phyloP scores from a whole-genome alignment of 2,113 vertebrate genomes.

The Serinus canaria region DNA sequence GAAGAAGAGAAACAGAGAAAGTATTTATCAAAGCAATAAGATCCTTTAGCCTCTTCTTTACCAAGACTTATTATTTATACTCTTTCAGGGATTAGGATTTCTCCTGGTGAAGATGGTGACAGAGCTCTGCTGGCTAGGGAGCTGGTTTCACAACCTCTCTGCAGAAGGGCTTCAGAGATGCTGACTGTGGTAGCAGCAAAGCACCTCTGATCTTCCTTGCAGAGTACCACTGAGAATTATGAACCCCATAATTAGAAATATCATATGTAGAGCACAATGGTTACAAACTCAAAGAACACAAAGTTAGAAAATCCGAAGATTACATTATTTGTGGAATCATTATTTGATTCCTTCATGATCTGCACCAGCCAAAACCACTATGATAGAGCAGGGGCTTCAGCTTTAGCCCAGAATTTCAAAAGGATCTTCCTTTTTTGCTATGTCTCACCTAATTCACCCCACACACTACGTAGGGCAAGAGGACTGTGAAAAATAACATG shows the following conservation, averaged over 20 bases:
- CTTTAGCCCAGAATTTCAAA: neutral
- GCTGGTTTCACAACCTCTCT: conserved; percentile 9
- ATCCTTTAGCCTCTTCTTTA: neutral
- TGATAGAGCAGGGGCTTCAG: neutral
- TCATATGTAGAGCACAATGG: neutral
- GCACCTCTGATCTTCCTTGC: conserved; percentile 37
- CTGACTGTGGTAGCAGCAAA: neutral
- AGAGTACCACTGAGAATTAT: conserved; percentile 20
- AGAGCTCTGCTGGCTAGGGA: neutral
- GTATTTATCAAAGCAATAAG: neutral
- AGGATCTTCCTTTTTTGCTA: neutral
- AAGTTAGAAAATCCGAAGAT: neutral
- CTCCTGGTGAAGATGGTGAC: neutral
- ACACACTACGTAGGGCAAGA: neutral
- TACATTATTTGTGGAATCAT: neutral
- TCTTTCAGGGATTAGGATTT: neutral
- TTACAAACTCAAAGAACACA: neutral
- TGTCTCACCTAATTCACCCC: neutral
- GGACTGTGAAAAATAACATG: neutral
- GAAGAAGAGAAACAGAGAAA: neutral
- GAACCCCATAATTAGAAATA: conserved; percentile 49
- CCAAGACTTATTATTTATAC: neutral
- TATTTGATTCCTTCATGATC: neutral
- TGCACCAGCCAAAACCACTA: neutral
- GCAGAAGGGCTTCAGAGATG: neutral